Evolutionary conservation across 2,797 vertebrate genomes (phyloP), one percentile per base, ranked within the genome.

Genomic region (Antennarius maculatus): DNA sequence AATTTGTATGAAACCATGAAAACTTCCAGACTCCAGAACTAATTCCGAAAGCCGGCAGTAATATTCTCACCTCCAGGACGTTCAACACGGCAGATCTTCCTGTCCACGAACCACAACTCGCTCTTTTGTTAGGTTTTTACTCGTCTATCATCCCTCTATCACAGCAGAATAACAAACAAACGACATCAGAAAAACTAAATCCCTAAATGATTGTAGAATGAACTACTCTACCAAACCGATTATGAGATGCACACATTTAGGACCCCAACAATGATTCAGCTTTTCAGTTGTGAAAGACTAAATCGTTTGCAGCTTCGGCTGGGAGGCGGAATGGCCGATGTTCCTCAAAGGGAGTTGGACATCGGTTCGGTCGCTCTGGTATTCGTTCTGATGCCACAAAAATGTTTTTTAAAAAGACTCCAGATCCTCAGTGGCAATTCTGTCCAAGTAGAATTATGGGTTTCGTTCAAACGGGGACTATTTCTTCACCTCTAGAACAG

Each of bases 321-420:
- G 61, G 63, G 84, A 85, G 89, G 84, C 83, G 87, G 85, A 92
- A 89, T 84, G 52, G 45, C 42, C 34, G 56, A 69, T 42, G 34
- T 59, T 79, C 66, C 61, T 61, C 42, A 64, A 56, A 50, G 48
- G 59, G 60, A 57, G 62, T 47, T 48, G 70, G 71, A 64, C 56
- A 74, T 56, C 54, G 59, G 56, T 71, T 72, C 62, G 54, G 39
- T 53, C 27, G 50, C 41, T 42, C n/a, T 27, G 55, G 52, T 34
- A 6, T 23, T 23, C 23, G 23, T n/a, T 9, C 17, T 56, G 39
- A 6, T 13, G 23, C n/a, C 28, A 14, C 51, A 46, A 49, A 77
- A 62, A 37, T 18, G 46, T 28, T 28, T 46, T 28, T 23, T 39
- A 51, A 69, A 66, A 27, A 29, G 39, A 52, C 31, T 12, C 10